Conservation (phyloP, 2,113 vertebrate genomes). For the Corydoras sp. region DNA sequence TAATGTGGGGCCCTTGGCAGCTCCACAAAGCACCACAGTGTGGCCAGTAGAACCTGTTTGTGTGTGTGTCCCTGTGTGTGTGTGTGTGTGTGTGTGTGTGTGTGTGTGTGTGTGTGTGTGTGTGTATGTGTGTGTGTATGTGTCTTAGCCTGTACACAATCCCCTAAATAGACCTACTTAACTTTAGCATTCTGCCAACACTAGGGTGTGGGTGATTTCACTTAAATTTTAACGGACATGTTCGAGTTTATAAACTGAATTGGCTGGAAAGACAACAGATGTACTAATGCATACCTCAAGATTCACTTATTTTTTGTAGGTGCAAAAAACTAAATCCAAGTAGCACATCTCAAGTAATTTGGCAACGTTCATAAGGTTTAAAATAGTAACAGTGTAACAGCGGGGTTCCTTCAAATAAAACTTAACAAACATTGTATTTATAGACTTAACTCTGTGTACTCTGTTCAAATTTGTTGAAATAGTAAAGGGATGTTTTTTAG, state of each 20-base stretch:
- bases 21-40: conserved; percentile 40
- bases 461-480: no score
- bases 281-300: conserved; percentile 27
- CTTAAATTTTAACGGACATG: conserved; percentile 39
- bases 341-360: no score
- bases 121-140: not conserved
- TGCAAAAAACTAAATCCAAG: no score
- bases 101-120: conserved; percentile 20
- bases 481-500: no score
- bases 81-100: conserved; percentile 20
- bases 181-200: conserved; percentile 46
- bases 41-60: conserved; percentile 37
- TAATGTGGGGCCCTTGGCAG: conserved; percentile 31
- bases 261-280: no score
- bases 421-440: no score
- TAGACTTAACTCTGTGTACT: no score
- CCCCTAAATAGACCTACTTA: conserved; percentile 41
- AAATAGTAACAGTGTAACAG: no score
- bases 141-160: conserved; percentile 6
- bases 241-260: no score
- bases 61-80: conserved; percentile 19
- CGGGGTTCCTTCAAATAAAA: no score
- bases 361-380: no score
- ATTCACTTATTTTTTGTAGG: no score
- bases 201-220: conserved; percentile 60